These are phyloP conservation scores for Esox niger DNA, from an alignment of 2,113 vertebrate genomes.

Conservation along the genomic window DNA sequence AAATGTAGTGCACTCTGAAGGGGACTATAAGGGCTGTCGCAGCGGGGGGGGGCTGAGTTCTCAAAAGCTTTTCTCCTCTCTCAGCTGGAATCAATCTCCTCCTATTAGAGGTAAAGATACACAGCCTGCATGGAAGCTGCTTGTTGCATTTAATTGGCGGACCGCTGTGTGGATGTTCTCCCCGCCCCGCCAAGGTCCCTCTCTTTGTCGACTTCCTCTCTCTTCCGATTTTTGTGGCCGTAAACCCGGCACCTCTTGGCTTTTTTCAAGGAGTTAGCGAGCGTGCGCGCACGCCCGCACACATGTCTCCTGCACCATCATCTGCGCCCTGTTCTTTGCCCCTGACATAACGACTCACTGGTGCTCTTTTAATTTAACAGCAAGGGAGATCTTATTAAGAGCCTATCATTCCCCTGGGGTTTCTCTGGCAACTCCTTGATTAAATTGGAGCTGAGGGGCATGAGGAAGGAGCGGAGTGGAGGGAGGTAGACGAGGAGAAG, in stretches of 20 bases:
- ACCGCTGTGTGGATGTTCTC: conserved; percentile 21
- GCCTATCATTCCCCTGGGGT: conserved; percentile 25
- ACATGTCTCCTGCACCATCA: background rate
- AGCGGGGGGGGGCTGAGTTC: background rate
- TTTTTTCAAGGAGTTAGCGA: background rate
- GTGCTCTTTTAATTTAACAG: conserved; percentile 43
- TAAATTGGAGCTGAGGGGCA: conserved; percentile 28
- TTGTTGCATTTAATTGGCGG: conserved; percentile 37
- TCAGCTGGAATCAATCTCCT: conserved; percentile 8
- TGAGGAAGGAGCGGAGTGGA: too few species aligned
- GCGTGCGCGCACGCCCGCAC: background rate
- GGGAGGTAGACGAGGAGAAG: background rate
- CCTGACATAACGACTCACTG: conserved; percentile 2
- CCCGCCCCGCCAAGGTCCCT: conserved; percentile 11
- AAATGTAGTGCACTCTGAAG: background rate
- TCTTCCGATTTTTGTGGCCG: background rate
- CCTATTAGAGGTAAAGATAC: conserved; percentile 21
- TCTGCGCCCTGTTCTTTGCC: conserved; percentile 6
- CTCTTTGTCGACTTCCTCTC: background rate
- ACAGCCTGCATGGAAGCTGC: conserved; percentile 17
- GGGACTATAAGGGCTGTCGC: background rate
- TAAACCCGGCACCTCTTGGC: background rate
- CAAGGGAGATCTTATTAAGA: conserved; percentile 48
- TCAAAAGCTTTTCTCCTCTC: background rate
- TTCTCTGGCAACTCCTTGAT: conserved; percentile 35